Evolutionary conservation across 2,888 invertebrate genomes (phyloP), one percentile per base, ranked within the genome.

Genomic region (Macroteleia sp.): DNA sequence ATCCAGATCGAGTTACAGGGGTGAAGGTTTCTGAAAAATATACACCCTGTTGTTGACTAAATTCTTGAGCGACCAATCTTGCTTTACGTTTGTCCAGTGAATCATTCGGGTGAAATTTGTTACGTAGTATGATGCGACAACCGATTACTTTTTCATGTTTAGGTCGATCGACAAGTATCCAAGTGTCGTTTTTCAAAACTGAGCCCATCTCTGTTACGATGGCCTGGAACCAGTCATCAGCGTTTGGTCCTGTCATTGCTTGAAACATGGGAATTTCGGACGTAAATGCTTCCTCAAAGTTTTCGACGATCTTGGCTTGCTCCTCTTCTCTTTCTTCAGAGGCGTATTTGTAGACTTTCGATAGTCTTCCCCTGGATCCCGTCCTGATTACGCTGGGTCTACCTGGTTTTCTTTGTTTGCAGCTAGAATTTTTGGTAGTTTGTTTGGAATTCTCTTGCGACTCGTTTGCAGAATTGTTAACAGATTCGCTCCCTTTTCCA

Each of bases 31-130:
- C 16, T 1, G 30, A 30, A 10, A 19, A 48, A 48, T 48, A 30
- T 16, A 48, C 8, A 1, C 30, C 48, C 3, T 14, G 30, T 16
- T 5, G 2, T 17, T 48, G 30, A 48, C 1, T 9, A 28, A 48
- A 48, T 9, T 30, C 48, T 14, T 48, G 48, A 10, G 30, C 48
- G 1, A 48, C 48, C 48, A 48, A 10, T 3, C 48, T 12, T 28
- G 48, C 30, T 16, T 48, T 48, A 1, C 48, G 2, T 17, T 10
- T 48, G 1, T 48, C 48, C 1, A 48, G 16, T 1, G 28, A 28
- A 3, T 30, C 28, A 3, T 42, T 30, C 1, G 48, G 9, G 2
- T 30, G 28, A 3, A 30, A 28, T 10, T 48, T 48, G 16, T 48
- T 30, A 1, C 48, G 48, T n/a, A 42, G 19, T 1, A 19, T 10